Base-by-base conservation (phyloP, 1,140 invertebrate genomes). In the Drosophila lacteicornis region DNA sequence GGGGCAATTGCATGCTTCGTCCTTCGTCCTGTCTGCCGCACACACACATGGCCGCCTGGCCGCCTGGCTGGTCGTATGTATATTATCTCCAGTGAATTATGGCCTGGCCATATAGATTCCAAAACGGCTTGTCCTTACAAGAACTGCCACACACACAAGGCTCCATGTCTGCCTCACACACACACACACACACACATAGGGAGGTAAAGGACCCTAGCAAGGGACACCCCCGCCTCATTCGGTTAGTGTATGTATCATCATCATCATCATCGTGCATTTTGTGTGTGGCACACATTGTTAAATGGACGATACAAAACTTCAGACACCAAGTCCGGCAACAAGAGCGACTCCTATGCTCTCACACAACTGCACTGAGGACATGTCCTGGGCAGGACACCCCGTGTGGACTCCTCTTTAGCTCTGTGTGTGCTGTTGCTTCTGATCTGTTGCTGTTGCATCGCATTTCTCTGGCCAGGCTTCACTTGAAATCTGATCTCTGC, bases 71-170 rank as follows among this genome's bases (percentile, higher is more conserved):
- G 85, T 66, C 85, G 80, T 90, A 88, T 88, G 85, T 90, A 88
- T 88, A 88, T 88, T 88, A 88, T 88, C 85, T 88, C 85, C 74
- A 75, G 85, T 88, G 85, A 88, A 88, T 90, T 88, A 88, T 88
- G 85, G 85, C 69, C 82, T 69, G 85, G 62, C 81, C 75, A 82
- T 88, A 84, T 88, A 90, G 84, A 90, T 84, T 88, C 85, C 80
- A 90, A 84, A 88, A 84, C 74, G 84, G 85, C 81, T 80, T 84
- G 85, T 90, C 84, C 85, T 83, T 87, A 71, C 84, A 87, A 74
- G 58, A 71, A 79, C 75, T 67, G 58, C 61, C 53, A 42, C 33
- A 56, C 51, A 36, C 49, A 63, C 47, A 63, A 27, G 19, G 42
- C 40, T 19, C 45, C 73, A 58, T 82, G 71, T 82, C 79, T 77